These are phyloP conservation scores for Pithys albifrons DNA, from an alignment of 2,113 vertebrate species.

Conservation along the genomic window DNA sequence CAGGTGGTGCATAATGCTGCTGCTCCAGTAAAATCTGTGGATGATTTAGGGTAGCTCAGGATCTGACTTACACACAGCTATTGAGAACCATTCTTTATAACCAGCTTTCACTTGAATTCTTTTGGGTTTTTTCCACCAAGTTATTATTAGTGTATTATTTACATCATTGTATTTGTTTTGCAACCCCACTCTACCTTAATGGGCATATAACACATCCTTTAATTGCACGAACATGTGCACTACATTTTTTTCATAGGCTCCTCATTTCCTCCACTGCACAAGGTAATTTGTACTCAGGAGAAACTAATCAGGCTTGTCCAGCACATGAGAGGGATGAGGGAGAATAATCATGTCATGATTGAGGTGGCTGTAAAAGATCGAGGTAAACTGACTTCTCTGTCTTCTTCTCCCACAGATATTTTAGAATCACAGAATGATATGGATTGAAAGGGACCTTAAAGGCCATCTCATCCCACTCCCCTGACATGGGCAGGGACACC, in stretches of 20 bases:
- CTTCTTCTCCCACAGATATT: background rate
- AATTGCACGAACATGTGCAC: rapidly evolving
- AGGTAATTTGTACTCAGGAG: background rate
- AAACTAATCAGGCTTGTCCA: background rate
- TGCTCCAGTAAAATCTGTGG: background rate
- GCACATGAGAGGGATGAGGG: background rate
- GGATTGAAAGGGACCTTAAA: background rate
- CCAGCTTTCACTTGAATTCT: background rate
- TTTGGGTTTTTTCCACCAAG: rapidly evolving
- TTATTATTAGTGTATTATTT: background rate
- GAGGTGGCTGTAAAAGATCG: background rate
- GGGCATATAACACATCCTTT: background rate
- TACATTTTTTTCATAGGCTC: background rate
- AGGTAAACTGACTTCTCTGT: background rate
- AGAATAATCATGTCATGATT: background rate
- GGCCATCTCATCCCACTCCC: background rate
- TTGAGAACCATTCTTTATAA: background rate
- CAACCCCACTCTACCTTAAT: background rate
- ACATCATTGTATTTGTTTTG: background rate
- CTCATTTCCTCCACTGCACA: background rate
- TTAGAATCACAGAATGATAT: background rate
- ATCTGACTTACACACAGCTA: background rate
- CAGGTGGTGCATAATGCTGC: background rate
- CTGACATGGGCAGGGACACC: background rate
- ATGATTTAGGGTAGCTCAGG: background rate